A percentile compares a stretch with the other conserved stretches of the same genome.
These are phyloP conservation scores for Pogonus chalceus DNA, from an alignment of 1,140 invertebrate genomes.

Conservation along the genomic window DNA sequence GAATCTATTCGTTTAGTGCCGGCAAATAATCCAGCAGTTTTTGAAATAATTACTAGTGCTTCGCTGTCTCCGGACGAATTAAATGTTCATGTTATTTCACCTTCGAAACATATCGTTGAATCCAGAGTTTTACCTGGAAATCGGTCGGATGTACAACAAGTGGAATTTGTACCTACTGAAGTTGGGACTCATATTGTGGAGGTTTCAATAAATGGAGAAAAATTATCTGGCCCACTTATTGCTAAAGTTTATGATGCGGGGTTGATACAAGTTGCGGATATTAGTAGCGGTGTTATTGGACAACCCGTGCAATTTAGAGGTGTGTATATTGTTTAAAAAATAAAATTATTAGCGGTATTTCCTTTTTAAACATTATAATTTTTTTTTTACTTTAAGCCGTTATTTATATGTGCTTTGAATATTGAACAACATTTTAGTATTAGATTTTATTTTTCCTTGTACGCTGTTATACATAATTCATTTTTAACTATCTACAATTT, in stretches of 20 bases:
- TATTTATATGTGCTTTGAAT: too few species aligned
- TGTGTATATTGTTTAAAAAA: constrained; percentile 36
- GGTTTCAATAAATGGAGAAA: constrained; percentile 74
- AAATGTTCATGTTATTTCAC: constrained; percentile 50
- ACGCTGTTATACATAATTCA: too few species aligned
- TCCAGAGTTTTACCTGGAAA: constrained; percentile 60
- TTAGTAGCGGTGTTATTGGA: constrained; percentile 81
- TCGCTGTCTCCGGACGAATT: constrained; percentile 37
- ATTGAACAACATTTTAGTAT: too few species aligned
- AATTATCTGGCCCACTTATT: constrained; percentile 74
- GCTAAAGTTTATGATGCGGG: constrained; percentile 90
- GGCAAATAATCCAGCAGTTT: constrained; percentile 71
- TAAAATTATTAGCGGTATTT: too few species aligned
- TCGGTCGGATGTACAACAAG: constrained; percentile 66
- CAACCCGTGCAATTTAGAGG: constrained; percentile 90
- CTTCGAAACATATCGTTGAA: constrained; percentile 57
- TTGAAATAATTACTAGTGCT: constrained; percentile 66
- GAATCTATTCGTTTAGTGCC: constrained; percentile 80
- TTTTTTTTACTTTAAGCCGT: too few species aligned
- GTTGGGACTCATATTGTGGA: constrained; percentile 87
- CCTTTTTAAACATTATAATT: too few species aligned
- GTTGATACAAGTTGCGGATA: constrained; percentile 84
- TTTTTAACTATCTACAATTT: too few species aligned
- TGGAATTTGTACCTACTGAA: constrained; percentile 85
- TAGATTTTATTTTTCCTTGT: too few species aligned